Evolutionary conservation across 2,888 invertebrate species (phyloP), one percentile per base, ranked within the genome.

Genomic region (Adineta ricciae): DNA sequence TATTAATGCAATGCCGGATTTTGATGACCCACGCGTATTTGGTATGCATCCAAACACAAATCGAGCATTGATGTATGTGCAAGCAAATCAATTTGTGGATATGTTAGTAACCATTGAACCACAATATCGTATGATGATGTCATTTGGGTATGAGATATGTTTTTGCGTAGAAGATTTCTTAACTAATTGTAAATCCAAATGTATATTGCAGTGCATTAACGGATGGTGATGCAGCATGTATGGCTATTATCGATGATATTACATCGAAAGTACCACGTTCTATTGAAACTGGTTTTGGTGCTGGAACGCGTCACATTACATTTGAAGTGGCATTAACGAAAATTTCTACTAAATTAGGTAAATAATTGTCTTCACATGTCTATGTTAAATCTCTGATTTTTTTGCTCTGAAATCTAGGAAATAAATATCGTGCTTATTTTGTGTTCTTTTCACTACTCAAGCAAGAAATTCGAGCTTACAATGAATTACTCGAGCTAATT

Each of bases 11-110:
- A 87, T 90, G 50, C 90, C 90, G 0, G 87, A 88, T 84, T 87
- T 88, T 73, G 89, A 90, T 86, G 88, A 88, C 16, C 89, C 90
- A 2, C 89, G 89, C 84, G 86, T 90, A 85, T 90, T 90, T 88
- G 90, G 90, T 16, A 90, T 90, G 90, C 89, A 89, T 73, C 88
- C 88, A 64, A 90, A 89, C 87, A 90, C 90, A 0, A 89, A 90
- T 87, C 89, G 88, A 86, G 88, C 90, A 0, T 89, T 88, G 86
- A 87, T 89, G 83, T 89, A 89, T 87, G 86, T 87, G 24, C 89
- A 89, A 86, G 90, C 89, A 24, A 86, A 86, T 14, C 87, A 88
- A 8, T 87, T 90, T 32, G 87, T 90, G 16, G 88, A 89, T 41
- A 89, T 88, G 19, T 88, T 90, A 19, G 87, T 89, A 73, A 88